phyloP scores from a whole-genome alignment of 35 echinoderm and acorn worm genomes.

The Heliocidaris tuberculata region DNA sequence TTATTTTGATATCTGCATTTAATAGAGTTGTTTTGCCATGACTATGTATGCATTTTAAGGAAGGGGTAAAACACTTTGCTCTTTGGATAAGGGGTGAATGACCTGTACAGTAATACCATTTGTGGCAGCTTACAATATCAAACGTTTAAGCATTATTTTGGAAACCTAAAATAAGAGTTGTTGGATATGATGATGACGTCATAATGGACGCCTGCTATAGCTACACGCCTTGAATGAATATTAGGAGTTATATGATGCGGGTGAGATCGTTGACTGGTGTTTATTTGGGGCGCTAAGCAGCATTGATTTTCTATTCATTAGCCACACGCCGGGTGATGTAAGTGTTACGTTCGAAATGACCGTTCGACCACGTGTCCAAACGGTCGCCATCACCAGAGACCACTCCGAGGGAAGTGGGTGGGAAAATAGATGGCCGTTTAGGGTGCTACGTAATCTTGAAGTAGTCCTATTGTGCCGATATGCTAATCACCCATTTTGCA shows the following conservation, averaged over 20 bases:
- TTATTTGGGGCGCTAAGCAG: constrained; percentile 3
- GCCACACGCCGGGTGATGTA: neutral
- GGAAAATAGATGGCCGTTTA: neutral
- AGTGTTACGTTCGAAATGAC: neutral
- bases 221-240: neutral
- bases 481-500: neutral
- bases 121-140: neutral
- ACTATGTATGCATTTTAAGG: neutral
- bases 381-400: neutral
- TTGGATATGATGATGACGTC: constrained; percentile 7
- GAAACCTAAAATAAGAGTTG: neutral
- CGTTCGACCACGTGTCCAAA: neutral
- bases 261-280: neutral
- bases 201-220: neutral
- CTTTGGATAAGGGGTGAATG: neutral
- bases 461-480: neutral
- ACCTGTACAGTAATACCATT: neutral
- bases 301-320: constrained; percentile 19
- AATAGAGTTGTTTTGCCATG: neutral
- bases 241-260: neutral
- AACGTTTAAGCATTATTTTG: constrained; percentile 1
- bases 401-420: neutral
- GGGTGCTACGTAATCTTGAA: neutral
- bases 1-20: neutral
- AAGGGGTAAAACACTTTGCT: neutral